Base-by-base conservation (phyloP, 2,888 invertebrate species). In the Xanthorhoe spadicearia region DNA sequence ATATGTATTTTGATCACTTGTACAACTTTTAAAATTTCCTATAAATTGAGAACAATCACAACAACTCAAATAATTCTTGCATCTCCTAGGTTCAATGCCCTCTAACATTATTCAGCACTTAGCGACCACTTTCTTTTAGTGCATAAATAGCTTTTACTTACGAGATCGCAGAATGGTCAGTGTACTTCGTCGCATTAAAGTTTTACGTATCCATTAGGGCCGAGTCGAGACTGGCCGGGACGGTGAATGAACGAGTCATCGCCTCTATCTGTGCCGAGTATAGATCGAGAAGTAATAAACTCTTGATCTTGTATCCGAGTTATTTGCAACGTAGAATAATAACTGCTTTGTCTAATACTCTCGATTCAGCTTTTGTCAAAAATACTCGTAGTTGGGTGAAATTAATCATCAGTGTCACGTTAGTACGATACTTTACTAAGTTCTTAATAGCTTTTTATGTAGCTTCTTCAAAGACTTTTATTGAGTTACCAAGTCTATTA, bases 121-220 rank as follows among this genome's bases (percentile, higher is more conserved):
- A 57, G 6, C 23, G 43, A 18, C 48, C 43, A 60, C 46, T 63
- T 63, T 54, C 38, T 61, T 50, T 50, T 49, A 54, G 66, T 56
- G 32, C 53, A 58, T 57, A 63, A 63, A 64, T 67, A 64, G 60
- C 32, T 60, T 23, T 28, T 35, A 64, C 51, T 53, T 38, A 38
- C 48, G 43, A 23, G 49, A 50, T 61, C 66, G 64, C 72, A 69
- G 62, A 76, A 66, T 70, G 76, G 74, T 75, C 72, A 75, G 69
- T 68, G 59, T 73, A 69, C 67, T 71, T 66, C 51, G 32, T 58
- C 73, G 68, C 82, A 82, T 86, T 83, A 84, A 86, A 83, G 76
- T 85, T 84, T 85, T 80, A 85, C 79, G 81, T 76, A 75, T 78
- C 81, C 80, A 85, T 86, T 86, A 83, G 77, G 69, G 77, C 66